These are phyloP conservation scores for Actinernus sp. DNA, from an alignment of 92 coral and sea anemone genomes.

Conservation along the genomic window DNA sequence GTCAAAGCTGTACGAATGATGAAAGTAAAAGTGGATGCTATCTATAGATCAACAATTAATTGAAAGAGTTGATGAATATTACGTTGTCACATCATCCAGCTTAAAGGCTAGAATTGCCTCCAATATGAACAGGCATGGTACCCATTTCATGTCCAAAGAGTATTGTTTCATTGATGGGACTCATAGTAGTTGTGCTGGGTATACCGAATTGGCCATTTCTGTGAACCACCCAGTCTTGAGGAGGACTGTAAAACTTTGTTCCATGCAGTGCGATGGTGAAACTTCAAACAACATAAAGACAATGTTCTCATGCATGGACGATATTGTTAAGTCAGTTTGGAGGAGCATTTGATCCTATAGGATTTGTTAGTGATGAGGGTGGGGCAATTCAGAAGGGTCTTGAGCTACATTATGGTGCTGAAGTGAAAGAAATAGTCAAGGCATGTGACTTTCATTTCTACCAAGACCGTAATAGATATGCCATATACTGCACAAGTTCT, in stretches of 20 bases:
- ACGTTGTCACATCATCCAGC: slow-evolving; percentile 11
- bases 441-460: slow-evolving; percentile 3
- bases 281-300: slow-evolving; percentile 4
- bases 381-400: slow-evolving; percentile 19
- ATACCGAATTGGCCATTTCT: neutral
- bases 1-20: slow-evolving; percentile 1
- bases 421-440: neutral
- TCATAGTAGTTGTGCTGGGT: slow-evolving; percentile 13
- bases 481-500: slow-evolving; percentile 9
- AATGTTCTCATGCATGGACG: slow-evolving; percentile 6
- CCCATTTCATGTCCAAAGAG: slow-evolving; percentile 14
- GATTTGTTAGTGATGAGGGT: slow-evolving; percentile 24
- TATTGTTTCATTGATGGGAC: slow-evolving; percentile 6
- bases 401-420: neutral
- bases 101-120: slow-evolving; percentile 14
- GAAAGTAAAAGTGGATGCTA: neutral
- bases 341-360: slow-evolving; percentile 6
- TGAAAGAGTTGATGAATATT: neutral
- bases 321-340: slow-evolving; percentile 2
- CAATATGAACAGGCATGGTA: slow-evolving; percentile 7
- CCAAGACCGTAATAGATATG: slow-evolving; percentile 1
- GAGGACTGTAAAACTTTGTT: slow-evolving; percentile 10
- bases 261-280: slow-evolving; percentile 7
- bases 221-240: slow-evolving; percentile 1
- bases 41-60: slow-evolving; percentile 8